phyloP scores from a whole-genome alignment of 2,888 invertebrate genomes.

The Chloromyia formosa region DNA sequence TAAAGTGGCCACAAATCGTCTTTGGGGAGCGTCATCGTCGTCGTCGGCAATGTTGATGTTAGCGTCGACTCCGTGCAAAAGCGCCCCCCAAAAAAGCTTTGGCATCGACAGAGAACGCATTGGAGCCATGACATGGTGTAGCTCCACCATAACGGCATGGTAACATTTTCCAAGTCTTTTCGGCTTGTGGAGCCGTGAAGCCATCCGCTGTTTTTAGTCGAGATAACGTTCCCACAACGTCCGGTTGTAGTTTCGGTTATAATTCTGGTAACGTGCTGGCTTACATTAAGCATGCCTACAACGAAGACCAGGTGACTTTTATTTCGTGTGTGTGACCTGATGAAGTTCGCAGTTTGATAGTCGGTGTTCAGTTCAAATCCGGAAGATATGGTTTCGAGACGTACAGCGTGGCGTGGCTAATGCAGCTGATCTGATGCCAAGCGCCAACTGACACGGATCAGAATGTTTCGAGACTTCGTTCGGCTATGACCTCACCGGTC shows the following conservation, averaged over 20 bases:
- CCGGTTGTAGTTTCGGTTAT: slow-evolving; percentile 34
- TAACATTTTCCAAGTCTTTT: slow-evolving; percentile 27
- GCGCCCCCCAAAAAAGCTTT: slow-evolving; percentile 36
- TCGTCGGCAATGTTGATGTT: too few species aligned
- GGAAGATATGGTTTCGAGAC: slow-evolving; percentile 14
- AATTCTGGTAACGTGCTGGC: slow-evolving; percentile 5
- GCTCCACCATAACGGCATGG: slow-evolving; percentile 11
- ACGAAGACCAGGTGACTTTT: slow-evolving; percentile 16
- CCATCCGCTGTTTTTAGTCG: slow-evolving; percentile 36
- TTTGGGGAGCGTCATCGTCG: slow-evolving; percentile 26
- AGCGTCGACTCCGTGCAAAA: slow-evolving; percentile 29
- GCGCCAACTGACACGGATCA: neutral
- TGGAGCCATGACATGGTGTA: too few species aligned
- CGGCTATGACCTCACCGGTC: slow-evolving; percentile 38
- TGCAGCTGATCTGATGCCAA: slow-evolving; percentile 11
- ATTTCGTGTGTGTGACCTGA: slow-evolving; percentile 17
- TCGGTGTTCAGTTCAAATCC: slow-evolving; percentile 27
- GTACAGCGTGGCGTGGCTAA: neutral
- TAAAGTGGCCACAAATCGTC: slow-evolving; percentile 22
- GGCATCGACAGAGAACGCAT: neutral
- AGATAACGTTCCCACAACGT: slow-evolving; percentile 40
- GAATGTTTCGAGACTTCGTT: slow-evolving; percentile 3
- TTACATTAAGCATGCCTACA: neutral
- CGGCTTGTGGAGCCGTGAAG: slow-evolving; percentile 34
- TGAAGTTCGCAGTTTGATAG: slow-evolving; percentile 4